Conservation (phyloP, 2,797 vertebrate genomes). For the Strix occidentalis region DNA sequence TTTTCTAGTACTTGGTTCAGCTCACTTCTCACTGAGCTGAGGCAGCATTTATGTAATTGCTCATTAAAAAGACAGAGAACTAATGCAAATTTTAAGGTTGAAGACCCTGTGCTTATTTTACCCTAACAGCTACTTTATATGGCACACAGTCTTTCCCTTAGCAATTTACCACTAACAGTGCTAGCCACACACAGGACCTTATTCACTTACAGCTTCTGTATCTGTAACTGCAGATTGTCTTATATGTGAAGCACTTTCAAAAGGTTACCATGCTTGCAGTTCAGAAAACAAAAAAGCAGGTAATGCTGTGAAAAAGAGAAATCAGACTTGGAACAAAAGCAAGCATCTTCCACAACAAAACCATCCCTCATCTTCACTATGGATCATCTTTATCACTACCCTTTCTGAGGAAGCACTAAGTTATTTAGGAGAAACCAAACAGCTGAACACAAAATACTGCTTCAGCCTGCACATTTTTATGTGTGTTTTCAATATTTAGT, state of each 20-base stretch:
- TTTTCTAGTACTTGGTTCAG: background rate
- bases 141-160: background rate
- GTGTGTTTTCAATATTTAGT: background rate
- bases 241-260: background rate
- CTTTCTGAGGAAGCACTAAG: background rate
- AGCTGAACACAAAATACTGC: background rate
- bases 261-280: background rate
- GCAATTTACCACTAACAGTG: background rate
- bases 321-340: background rate
- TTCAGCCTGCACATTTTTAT: background rate
- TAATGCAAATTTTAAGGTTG: background rate
- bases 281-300: background rate
- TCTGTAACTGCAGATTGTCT: background rate
- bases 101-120: background rate
- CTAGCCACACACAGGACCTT: background rate
- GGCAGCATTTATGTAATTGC: background rate
- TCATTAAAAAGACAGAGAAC: background rate
- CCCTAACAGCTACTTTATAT: background rate
- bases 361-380: background rate
- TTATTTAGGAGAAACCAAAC: background rate
- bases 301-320: background rate
- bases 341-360: background rate
- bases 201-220: background rate
- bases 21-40: background rate
- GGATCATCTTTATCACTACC: background rate